Conservation (phyloP, 1,140 invertebrate species). For the Bombyx mandarina region DNA sequence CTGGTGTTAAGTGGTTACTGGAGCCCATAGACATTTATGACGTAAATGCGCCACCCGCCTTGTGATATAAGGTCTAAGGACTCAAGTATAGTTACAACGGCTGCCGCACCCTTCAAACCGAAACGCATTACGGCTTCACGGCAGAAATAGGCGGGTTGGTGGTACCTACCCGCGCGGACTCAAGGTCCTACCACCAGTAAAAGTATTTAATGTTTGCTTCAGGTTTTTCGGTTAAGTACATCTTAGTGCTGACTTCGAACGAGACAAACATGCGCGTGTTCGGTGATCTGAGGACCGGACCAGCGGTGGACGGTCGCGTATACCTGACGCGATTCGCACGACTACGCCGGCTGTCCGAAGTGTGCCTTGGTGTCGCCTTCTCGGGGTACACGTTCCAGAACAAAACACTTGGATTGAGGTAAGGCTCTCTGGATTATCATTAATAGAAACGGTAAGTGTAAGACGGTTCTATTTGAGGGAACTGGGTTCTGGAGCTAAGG, state of each 20-base stretch:
- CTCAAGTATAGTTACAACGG: too few species aligned
- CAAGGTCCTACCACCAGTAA: too few species aligned
- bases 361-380: conserved; percentile 54
- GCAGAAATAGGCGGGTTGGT: too few species aligned
- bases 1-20: too few species aligned
- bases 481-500: too few species aligned
- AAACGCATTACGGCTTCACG: too few species aligned
- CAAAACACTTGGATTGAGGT: conserved; percentile 55
- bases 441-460: not conserved
- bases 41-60: too few species aligned
- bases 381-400: conserved; percentile 56
- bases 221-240: conserved; percentile 59
- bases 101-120: too few species aligned
- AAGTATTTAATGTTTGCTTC: conserved; percentile 2
- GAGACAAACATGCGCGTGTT: conserved; percentile 51
- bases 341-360: conserved; percentile 46
- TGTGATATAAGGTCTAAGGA: too few species aligned
- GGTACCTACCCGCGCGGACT: too few species aligned
- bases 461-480: too few species aligned
- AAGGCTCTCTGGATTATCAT: not conserved
- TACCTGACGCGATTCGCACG: conserved; percentile 52
- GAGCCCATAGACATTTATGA: too few species aligned
- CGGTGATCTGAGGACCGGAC: conserved; percentile 29
- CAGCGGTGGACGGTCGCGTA: conserved; percentile 34
- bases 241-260: conserved; percentile 43